These are phyloP conservation scores for Hydropsyche betteni DNA, from an alignment of 2,888 invertebrate genomes.

Conservation along the genomic window DNA sequence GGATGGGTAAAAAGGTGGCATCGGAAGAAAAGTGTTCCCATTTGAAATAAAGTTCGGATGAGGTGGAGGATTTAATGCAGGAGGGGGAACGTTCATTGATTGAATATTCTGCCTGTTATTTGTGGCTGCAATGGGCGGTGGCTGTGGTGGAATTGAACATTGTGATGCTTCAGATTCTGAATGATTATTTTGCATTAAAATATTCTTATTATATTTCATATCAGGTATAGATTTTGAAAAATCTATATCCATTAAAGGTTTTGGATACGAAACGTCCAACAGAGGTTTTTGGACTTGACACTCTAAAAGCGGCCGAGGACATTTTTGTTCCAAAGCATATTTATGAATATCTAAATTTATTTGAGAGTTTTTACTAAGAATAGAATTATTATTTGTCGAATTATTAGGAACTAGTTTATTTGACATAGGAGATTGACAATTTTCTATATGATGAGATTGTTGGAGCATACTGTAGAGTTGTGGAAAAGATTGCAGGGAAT, in stretches of 20 bases:
- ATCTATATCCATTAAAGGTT: constrained; percentile 41
- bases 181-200: constrained; percentile 28
- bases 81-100: constrained; percentile 25
- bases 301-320: constrained; percentile 10
- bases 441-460: constrained; percentile 7
- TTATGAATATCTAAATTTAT: constrained; percentile 34
- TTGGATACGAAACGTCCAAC: constrained; percentile 40
- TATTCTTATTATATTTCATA: constrained; percentile 24
- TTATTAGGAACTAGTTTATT: constrained; percentile 30
- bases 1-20: constrained; percentile 43
- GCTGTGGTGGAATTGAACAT: not conserved
- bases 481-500: constrained; percentile 16
- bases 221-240: constrained; percentile 38
- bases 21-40: constrained; percentile 38
- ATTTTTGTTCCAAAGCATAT: constrained; percentile 3
- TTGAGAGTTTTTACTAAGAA: constrained; percentile 51
- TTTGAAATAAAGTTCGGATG: constrained; percentile 28
- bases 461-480: constrained; percentile 35
- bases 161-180: constrained; percentile 7
- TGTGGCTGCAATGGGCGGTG: not conserved
- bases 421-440: constrained; percentile 50
- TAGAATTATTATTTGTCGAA: constrained; percentile 40
- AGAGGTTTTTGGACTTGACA: constrained; percentile 37
- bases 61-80: constrained; percentile 25
- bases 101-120: not conserved